A percentile compares a stretch with the other conserved stretches of the same genome.
Conservation (phyloP, 64 coral and sea anemone genomes). For the Exaiptasia diaphana region DNA sequence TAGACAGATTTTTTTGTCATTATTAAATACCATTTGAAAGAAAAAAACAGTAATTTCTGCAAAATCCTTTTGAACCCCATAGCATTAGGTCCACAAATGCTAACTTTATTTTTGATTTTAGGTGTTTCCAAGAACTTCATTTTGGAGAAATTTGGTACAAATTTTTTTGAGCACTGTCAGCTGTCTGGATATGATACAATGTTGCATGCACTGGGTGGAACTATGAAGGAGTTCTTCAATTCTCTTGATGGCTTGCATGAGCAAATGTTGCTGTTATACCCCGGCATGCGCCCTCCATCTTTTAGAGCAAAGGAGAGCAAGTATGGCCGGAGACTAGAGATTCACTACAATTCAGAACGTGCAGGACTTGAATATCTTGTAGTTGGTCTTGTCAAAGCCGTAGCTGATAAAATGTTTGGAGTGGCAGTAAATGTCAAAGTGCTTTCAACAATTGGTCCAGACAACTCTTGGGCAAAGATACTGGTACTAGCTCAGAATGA, state of each 20-base stretch:
- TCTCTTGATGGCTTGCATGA: slow-evolving; percentile 89
- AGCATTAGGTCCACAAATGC: background rate
- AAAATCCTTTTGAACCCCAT: too few relatives aligned
- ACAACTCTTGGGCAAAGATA: slow-evolving; percentile 77
- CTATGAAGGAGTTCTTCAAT: slow-evolving; percentile 87
- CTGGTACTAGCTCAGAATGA: slow-evolving; percentile 38
- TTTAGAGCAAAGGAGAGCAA: slow-evolving; percentile 82
- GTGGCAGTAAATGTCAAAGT: slow-evolving; percentile 65
- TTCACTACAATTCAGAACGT: slow-evolving; percentile 85
- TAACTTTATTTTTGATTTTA: background rate
- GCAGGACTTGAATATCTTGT: slow-evolving; percentile 84
- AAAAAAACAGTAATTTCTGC: too few relatives aligned
- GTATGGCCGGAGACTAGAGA: slow-evolving; percentile 43
- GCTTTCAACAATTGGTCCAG: slow-evolving; percentile 32
- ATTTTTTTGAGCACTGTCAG: slow-evolving; percentile 80
- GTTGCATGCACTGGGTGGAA: slow-evolving; percentile 69
- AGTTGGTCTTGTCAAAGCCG: slow-evolving; percentile 82
- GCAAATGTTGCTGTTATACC: slow-evolving; percentile 75
- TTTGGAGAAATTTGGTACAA: slow-evolving; percentile 87
- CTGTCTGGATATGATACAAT: slow-evolving; percentile 84
- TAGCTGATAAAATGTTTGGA: slow-evolving; percentile 66
- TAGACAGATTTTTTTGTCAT: too few relatives aligned
- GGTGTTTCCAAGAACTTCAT: slow-evolving; percentile 62
- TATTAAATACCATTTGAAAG: too few relatives aligned
- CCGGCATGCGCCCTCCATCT: slow-evolving; percentile 84